Evolutionary conservation across 1,140 invertebrate genomes (phyloP).

Genomic region (Yoshiicerus persimilis): DNA sequence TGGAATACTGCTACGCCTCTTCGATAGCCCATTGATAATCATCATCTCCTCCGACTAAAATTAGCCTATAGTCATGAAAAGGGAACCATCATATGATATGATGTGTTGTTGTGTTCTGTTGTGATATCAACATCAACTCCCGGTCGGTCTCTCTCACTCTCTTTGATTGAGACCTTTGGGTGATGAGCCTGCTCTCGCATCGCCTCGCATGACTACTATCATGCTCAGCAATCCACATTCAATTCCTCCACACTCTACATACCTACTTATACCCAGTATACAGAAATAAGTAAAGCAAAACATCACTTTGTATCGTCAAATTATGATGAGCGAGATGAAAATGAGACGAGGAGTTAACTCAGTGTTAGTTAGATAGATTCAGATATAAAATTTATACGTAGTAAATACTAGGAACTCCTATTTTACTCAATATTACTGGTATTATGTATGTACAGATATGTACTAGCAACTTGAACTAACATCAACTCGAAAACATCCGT

Average conservation of each 20-base stretch:
- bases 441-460: neutral
- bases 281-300: neutral
- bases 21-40: conserved; percentile 41
- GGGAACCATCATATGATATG: neutral
- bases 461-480: neutral
- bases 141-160: neutral
- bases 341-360: neutral
- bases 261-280: neutral
- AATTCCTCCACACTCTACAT: neutral
- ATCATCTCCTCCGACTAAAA: conserved; percentile 35
- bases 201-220: neutral
- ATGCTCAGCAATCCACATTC: neutral
- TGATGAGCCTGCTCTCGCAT: neutral
- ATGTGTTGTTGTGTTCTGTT: neutral
- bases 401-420: neutral
- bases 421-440: neutral
- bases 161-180: conserved; percentile 20
- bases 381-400: neutral
- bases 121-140: neutral
- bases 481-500: conserved; percentile 15
- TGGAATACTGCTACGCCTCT: conserved; percentile 14
- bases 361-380: neutral
- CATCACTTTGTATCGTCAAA: neutral
- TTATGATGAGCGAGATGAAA: neutral
- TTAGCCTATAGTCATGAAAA: conserved; percentile 33